Base-by-base conservation (phyloP, 2,113 vertebrate genomes). In the Fulica atra region DNA sequence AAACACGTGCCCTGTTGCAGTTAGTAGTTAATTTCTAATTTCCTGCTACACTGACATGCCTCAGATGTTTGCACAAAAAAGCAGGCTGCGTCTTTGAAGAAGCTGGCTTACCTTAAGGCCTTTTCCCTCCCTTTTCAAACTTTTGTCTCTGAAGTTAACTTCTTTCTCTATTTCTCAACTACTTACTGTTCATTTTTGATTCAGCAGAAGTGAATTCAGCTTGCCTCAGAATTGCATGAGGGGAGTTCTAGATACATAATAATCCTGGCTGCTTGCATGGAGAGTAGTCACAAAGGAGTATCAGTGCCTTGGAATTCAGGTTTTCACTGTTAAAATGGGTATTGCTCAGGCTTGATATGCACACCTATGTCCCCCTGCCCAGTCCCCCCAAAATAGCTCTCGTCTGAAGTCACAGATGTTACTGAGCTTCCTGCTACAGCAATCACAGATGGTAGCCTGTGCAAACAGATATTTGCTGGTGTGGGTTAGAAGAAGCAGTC, bases 1-100 rank as follows among this genome's bases (percentile, higher is more conserved):
- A 63, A 53, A 54, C 2, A 12, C 2, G 1, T 50, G 11, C n/a
- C 11, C 21, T 42, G 26, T 66, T 94, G 56, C 5, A 88, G 25
- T 74, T 92, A 73, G 11, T 61, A 74, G 76, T 70, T 66, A 33
- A n/a, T 74, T 81, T 86, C n/a, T 70, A 29, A n/a, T 81, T 81
- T 83, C 36, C 21, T 78, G 11, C 46, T 70, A 18, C 59, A n/a
- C n/a, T 88, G 91, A 51, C 6, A 74, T 77, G 38, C 31, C 35
- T 93, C 59, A 36, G 66, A 44, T 83, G 24, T 61, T 72, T 31
- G 40, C n/a, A 63, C 25, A 46, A 44, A 88, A 68, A 54, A 70
- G 5, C 13, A 50, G 25, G 6, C 54, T 70, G 13, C 76, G 31
- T 42, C 57, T 92, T 76, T 88, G 70, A 88, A 81, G 79, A 85